Evolutionary conservation across 2,113 vertebrate genomes (phyloP).

Genomic region (Perca fluviatilis): DNA sequence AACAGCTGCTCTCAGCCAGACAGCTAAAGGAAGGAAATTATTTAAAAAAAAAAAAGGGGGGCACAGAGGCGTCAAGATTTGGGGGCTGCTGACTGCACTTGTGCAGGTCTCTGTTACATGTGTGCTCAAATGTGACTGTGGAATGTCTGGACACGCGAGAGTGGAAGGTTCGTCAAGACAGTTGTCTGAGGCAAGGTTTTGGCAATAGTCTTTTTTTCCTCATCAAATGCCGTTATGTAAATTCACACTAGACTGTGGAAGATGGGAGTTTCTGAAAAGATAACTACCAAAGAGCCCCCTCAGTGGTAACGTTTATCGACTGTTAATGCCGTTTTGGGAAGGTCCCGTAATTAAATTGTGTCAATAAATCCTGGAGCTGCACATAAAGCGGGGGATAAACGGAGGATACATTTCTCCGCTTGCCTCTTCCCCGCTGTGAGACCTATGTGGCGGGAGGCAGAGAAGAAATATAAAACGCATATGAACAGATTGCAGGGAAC

Average conservation of each 20-base stretch:
- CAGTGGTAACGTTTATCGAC: conserved; percentile 70
- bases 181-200: conserved; percentile 37
- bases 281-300: conserved; percentile 60
- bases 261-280: conserved; percentile 47
- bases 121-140: conserved; percentile 23
- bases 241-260: conserved; percentile 33
- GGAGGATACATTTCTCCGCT: conserved; percentile 56
- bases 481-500: conserved; percentile 72
- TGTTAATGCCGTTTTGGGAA: conserved; percentile 71
- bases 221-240: conserved; percentile 42
- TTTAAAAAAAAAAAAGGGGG: background rate
- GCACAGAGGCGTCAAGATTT: conserved; percentile 49
- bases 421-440: conserved; percentile 65
- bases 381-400: conserved; percentile 70
- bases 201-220: background rate
- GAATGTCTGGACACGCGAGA: conserved; percentile 56
- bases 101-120: conserved; percentile 38
- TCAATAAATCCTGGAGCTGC: conserved; percentile 73
- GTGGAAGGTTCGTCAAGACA: conserved; percentile 27
- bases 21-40: conserved; percentile 49
- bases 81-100: conserved; percentile 28
- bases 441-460: conserved; percentile 60
- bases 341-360: conserved; percentile 75
- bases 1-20: conserved; percentile 65
- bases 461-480: conserved; percentile 66